phyloP scores from a whole-genome alignment of 2,888 invertebrate species.

The Nowickia ferox region DNA sequence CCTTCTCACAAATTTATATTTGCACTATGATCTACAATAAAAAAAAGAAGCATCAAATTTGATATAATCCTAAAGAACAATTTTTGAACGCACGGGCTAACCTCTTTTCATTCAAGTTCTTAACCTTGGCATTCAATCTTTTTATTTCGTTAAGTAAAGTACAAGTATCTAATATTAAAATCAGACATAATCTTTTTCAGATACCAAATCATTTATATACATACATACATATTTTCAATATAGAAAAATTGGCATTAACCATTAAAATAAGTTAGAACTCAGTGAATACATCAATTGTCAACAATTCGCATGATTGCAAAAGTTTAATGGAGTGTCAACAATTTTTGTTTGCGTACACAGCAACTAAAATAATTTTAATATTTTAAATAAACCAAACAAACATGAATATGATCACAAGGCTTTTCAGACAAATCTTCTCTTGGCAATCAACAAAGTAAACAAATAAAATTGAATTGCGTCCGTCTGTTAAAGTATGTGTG shows the following conservation, averaged over 20 bases:
- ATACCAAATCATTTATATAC: not conserved
- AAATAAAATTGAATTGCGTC: constrained; percentile 12
- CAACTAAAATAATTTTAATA: not conserved
- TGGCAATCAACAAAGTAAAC: not conserved
- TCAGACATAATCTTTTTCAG: too few relatives aligned
- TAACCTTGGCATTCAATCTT: too few relatives aligned
- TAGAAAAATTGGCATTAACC: not conserved
- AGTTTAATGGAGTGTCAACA: constrained; percentile 44
- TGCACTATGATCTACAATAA: too few relatives aligned
- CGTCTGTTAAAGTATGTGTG: not conserved
- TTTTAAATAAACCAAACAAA: constrained; percentile 13
- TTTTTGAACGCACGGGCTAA: too few relatives aligned
- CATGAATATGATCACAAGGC: constrained; percentile 30
- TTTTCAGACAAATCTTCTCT: not conserved
- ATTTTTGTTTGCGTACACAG: not conserved
- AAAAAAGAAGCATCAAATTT: too few relatives aligned
- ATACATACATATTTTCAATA: not conserved
- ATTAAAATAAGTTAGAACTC: not conserved
- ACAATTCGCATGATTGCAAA: constrained; percentile 31
- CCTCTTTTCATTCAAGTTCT: too few relatives aligned
- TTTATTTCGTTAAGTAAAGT: too few relatives aligned
- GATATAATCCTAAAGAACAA: too few relatives aligned
- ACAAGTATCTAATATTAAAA: too few relatives aligned
- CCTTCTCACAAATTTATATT: too few relatives aligned
- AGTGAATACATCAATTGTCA: not conserved